Evolutionary conservation across 2,113 vertebrate genomes (phyloP).

Genomic region (Neogobius melanostomus): DNA sequence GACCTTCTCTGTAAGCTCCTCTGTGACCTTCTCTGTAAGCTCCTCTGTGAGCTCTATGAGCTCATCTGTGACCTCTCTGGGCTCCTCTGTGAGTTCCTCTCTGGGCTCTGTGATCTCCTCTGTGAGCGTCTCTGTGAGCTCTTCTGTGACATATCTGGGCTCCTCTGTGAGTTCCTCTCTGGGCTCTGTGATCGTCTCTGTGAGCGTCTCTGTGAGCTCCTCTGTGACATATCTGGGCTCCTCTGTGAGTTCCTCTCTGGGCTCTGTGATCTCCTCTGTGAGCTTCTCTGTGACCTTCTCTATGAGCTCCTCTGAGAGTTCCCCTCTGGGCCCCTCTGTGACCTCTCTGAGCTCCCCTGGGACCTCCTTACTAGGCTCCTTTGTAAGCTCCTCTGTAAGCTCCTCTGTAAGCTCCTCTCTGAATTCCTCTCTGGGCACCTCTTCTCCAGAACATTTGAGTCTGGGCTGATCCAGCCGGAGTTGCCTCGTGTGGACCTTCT

Average conservation of each 20-base stretch:
- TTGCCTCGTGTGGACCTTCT: constrained; percentile 35
- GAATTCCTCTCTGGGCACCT: background rate
- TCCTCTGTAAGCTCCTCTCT: constrained; percentile 12
- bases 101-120: too few species aligned
- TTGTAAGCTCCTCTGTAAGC: background rate
- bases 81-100: too few species aligned
- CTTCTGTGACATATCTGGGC: background rate
- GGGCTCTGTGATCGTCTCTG: background rate
- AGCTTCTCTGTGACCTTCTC: constrained; percentile 7
- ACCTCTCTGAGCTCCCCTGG: background rate
- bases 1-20: too few species aligned
- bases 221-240: constrained; percentile 6
- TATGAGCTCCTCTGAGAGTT: background rate
- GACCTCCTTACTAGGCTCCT: background rate
- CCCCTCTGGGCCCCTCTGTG: background rate
- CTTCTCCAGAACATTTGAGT: constrained; percentile 32
- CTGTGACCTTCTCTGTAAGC: too few species aligned
- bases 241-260: constrained; percentile 30
- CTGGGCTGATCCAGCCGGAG: constrained; percentile 52
- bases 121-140: too few species aligned
- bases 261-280: background rate
- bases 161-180: background rate
- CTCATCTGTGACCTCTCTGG: too few species aligned
- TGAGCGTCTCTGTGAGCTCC: background rate
- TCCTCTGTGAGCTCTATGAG: too few species aligned